Evolutionary conservation across 2,888 invertebrate species (phyloP), one percentile per base, ranked within the genome.

Genomic region (Andricus quercusramuli): DNA sequence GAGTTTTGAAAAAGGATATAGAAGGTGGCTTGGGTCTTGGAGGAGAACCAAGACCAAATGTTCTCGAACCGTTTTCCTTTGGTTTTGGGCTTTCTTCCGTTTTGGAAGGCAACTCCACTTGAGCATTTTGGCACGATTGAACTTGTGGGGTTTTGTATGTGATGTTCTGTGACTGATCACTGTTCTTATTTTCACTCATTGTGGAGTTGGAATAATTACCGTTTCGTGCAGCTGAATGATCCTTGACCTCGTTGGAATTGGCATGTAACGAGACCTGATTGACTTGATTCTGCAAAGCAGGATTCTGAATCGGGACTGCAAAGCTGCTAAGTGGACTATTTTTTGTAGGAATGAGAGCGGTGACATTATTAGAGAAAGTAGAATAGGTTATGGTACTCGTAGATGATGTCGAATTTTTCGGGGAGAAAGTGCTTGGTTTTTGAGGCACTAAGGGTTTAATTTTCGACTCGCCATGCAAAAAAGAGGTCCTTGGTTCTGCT

Each of bases 391-490:
- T 64, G 2, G 47, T 41, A 68, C n/a, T 66, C 66, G 86, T 87
- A n/a, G 81, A 59, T 1, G 59, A 22, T 1, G 56, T 51, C 4
- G 59, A 59, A 1, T 85, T 82, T 56, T 87, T 86, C 0, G 83
- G 65, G 0, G 83, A 80, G 67, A 94, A 94, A 83, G 94, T 93
- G 83, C 94, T 94, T 0, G 97, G 97, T 92, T 97, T 97, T 82
- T 95, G 95, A 15, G 96, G 96, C 82, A 96, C 93, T 86, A 95
- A 95, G 0, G 97, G 96, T 88, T 95, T 95, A 70, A 94, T 93
- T 85, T 94, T 93, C 81, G 94, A 94, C 89, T 94, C 93, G 15
- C 95, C 95, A 87, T 97, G 97, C 62, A 97, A 93, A 89, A 97
- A 97, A 4, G 97, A 96, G 9, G 95, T 94, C 37, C 96, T 90